Conservation (phyloP, 2,797 vertebrate species). For the Enteromius radiatus region DNA sequence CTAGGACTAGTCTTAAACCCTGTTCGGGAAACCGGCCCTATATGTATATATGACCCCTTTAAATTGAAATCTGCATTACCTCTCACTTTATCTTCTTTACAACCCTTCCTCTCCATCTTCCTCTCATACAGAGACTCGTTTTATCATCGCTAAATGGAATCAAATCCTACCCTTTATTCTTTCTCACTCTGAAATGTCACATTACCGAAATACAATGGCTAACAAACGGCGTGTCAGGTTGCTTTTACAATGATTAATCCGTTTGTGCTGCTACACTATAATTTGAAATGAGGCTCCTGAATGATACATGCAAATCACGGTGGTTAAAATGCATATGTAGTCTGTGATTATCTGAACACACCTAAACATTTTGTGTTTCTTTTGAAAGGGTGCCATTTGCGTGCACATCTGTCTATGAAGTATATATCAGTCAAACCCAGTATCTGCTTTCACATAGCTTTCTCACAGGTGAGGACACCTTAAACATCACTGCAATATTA, state of each 20-base stretch:
- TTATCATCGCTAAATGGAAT: neutral
- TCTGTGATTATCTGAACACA: slow-evolving; percentile 46
- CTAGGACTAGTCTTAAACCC: too few relatives aligned
- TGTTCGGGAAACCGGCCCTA: too few relatives aligned
- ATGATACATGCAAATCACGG: slow-evolving; percentile 34
- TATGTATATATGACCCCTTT: too few relatives aligned
- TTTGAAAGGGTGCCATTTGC: slow-evolving; percentile 46
- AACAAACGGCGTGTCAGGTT: neutral
- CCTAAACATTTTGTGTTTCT: slow-evolving; percentile 51
- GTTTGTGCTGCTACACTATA: neutral
- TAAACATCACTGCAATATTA: slow-evolving; percentile 24
- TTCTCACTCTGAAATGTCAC: neutral
- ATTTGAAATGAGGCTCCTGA: slow-evolving; percentile 14
- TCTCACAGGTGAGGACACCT: slow-evolving; percentile 49
- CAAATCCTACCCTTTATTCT: neutral
- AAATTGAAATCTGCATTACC: neutral
- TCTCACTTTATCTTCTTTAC: neutral
- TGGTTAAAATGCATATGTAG: slow-evolving; percentile 30
- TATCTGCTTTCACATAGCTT: slow-evolving; percentile 47
- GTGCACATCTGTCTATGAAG: slow-evolving; percentile 39
- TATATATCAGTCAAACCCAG: slow-evolving; percentile 42
- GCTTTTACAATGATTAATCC: neutral
- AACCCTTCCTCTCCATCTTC: neutral
- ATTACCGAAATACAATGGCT: neutral
- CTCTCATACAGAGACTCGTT: neutral